Conservation (phyloP, 2,888 invertebrate genomes). For the Rhingia campestris region DNA sequence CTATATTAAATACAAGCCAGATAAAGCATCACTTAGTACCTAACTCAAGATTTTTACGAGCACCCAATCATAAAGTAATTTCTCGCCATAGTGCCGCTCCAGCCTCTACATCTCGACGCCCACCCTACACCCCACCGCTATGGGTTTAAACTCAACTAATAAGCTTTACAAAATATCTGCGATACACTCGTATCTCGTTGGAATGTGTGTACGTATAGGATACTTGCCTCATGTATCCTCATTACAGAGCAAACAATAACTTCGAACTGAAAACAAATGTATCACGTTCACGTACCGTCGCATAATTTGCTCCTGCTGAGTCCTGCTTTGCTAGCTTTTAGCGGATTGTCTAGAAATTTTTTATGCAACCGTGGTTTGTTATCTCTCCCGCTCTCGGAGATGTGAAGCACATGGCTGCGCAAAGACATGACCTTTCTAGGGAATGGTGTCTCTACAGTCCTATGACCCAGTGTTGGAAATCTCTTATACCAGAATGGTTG, state of each 20-base stretch:
- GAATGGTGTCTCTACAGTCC: not conserved
- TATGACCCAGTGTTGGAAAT: not conserved
- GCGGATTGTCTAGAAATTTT: no score
- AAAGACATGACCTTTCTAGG: constrained; percentile 46
- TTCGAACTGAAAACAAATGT: constrained; percentile 58
- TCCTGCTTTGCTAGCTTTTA: no score
- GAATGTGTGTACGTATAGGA: constrained; percentile 28
- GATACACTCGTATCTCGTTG: constrained; percentile 37
- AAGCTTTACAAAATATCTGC: constrained; percentile 46
- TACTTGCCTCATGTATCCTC: constrained; percentile 33
- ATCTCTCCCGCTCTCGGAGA: constrained; percentile 18
- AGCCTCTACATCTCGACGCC: no score
- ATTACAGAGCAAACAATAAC: constrained; percentile 65
- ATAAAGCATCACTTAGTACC: constrained; percentile 34
- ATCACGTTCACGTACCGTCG: not conserved
- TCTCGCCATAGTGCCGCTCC: not conserved
- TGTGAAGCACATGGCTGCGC: constrained; percentile 63
- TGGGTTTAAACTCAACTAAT: constrained; percentile 24
- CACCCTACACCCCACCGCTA: not conserved
- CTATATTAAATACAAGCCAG: constrained; percentile 46
- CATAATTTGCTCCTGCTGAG: no score
- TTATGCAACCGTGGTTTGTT: no score
- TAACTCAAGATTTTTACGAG: constrained; percentile 33
- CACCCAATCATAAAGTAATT: constrained; percentile 40
- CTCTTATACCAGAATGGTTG: constrained; percentile 55